Evolutionary conservation across 2,888 invertebrate genomes (phyloP), one percentile per base, ranked within the genome.

Genomic region (Aphidius colemani): DNA sequence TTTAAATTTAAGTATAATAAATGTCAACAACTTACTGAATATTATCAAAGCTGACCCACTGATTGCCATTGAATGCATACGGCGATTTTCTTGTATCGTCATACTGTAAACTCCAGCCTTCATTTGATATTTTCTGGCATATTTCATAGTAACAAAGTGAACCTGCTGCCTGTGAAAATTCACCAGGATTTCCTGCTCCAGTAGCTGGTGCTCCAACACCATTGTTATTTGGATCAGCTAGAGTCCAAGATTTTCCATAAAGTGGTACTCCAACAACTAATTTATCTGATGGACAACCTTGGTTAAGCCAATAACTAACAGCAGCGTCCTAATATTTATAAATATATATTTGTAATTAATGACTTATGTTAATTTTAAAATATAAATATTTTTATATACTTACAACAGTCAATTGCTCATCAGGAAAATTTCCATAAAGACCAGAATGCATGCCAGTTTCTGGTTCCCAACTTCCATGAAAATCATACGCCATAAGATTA

Each of bases 401-500:
- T 75, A 86, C 86, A 50, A 85, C 82, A 67, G 84, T 86, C 7
- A 85, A 75, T 18, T 18, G 13, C 1, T 70, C 2, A 68, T n/a
- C n/a, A n/a, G n/a, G n/a, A n/a, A n/a, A n/a, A n/a, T 71, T 5
- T 72, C 73, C 2, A 66, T 66, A 49, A 0, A 93, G 82, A 0
- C 90, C 89, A 0, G 92, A 85, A 74, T 92, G 90, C 61, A 89
- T 86, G 0, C 90, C 91, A 1, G 89, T 88, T 0, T 82, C 80
- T 0, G 75, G 58, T 55, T 92, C 89, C 88, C 89, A 90, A 0
- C 87, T 80, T 1, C 91, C 91, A 70, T 91, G 88, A 70, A 91
- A 83, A 74, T 92, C 92, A 70, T 93, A 93, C 0, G 90, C 79
- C 92, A 93, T 92, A 0, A 93, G 73, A 72, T 88, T 88, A 53